phyloP scores from a whole-genome alignment of 2,888 invertebrate species.

The Papilio demoleus region DNA sequence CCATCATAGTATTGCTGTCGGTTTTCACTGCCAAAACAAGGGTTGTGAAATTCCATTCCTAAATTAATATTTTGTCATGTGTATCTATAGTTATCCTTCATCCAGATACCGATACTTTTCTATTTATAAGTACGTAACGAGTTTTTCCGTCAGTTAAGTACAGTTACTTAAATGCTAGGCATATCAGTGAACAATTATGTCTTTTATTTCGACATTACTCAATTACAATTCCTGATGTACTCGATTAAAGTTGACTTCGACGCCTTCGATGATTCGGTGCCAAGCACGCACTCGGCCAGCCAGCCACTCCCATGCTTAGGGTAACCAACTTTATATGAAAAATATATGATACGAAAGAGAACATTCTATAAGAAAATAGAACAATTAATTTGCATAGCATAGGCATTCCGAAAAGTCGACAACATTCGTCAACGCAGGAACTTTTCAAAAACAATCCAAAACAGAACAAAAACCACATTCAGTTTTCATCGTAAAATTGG shows the following conservation, averaged over 20 bases:
- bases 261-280: conserved; percentile 28
- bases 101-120: neutral
- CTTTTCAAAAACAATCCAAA: too few relatives aligned
- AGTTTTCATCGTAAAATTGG: too few relatives aligned
- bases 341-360: neutral
- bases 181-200: conserved; percentile 17
- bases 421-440: too few relatives aligned
- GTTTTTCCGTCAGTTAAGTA: neutral
- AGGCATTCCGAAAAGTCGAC: neutral
- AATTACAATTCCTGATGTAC: conserved; percentile 30
- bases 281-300: conserved; percentile 29
- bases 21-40: too few relatives aligned
- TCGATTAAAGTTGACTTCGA: conserved; percentile 31
- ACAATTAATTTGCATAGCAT: neutral
- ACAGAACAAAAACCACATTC: too few relatives aligned
- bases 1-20: too few relatives aligned
- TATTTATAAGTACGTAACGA: too few relatives aligned
- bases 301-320: conserved; percentile 32
- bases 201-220: conserved; percentile 28
- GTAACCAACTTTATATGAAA: conserved; percentile 28
- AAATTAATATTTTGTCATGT: too few relatives aligned
- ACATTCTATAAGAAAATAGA: neutral
- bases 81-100: too few relatives aligned
- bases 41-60: too few relatives aligned
- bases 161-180: conserved; percentile 6